phyloP scores from a whole-genome alignment of 2,888 invertebrate species.

The Xanthorhoe spadicearia region DNA sequence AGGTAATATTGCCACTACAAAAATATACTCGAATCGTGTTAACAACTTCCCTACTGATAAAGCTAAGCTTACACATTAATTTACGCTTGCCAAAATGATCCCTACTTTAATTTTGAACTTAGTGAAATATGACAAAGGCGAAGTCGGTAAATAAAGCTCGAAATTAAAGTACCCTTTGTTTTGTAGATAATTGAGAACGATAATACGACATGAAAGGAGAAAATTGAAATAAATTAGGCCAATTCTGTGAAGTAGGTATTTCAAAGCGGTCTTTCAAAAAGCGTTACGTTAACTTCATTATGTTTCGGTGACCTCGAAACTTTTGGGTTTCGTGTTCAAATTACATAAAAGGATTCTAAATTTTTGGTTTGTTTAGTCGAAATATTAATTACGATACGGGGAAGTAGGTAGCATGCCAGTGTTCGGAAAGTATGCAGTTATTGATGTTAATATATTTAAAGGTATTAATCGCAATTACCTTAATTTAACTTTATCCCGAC shows the following conservation, averaged over 20 bases:
- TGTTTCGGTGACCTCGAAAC: constrained; percentile 47
- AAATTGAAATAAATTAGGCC: constrained; percentile 58
- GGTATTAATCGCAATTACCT: too few relatives aligned
- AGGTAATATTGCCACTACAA: neutral
- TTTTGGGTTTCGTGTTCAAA: constrained; percentile 51
- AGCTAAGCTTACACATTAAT: constrained; percentile 22
- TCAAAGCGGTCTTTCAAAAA: constrained; percentile 47
- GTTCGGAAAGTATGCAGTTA: constrained; percentile 22
- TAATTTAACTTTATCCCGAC: too few relatives aligned
- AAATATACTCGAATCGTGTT: constrained; percentile 6
- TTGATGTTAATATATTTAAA: too few relatives aligned
- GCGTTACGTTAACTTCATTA: constrained; percentile 46
- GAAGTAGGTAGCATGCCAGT: constrained; percentile 11
- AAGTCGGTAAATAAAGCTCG: constrained; percentile 51
- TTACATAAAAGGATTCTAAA: constrained; percentile 48
- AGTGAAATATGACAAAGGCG: constrained; percentile 50
- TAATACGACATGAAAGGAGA: constrained; percentile 57
- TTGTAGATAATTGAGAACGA: constrained; percentile 55
- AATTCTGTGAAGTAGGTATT: constrained; percentile 48
- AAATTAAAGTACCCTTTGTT: constrained; percentile 55
- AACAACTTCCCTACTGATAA: constrained; percentile 23
- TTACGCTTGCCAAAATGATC: constrained; percentile 32
- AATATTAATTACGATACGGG: constrained; percentile 41
- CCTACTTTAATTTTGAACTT: constrained; percentile 41
- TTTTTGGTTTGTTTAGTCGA: constrained; percentile 41